Conservation (phyloP, 2,888 invertebrate species). For the Aricia artaxerxes region DNA sequence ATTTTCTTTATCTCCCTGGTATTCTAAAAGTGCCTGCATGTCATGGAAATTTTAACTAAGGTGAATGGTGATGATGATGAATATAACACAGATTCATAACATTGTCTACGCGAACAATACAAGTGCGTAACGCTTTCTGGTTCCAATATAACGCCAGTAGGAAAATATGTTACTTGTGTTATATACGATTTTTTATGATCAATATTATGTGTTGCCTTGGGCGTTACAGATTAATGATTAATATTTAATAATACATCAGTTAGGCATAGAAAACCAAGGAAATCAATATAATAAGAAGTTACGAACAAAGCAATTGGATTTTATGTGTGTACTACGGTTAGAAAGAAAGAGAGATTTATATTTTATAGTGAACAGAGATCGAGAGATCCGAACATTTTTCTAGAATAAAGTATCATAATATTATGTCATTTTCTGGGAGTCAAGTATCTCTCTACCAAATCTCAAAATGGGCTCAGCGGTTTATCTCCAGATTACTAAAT, state of each 20-base stretch:
- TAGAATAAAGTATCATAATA: too few species aligned
- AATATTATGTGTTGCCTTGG: not conserved
- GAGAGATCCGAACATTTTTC: not conserved
- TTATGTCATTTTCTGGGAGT: too few species aligned
- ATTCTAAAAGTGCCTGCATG: too few species aligned
- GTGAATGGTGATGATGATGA: not conserved
- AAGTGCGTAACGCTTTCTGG: slow-evolving; percentile 29
- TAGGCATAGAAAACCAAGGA: not conserved
- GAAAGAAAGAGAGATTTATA: not conserved
- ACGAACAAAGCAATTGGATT: not conserved
- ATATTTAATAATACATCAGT: not conserved
- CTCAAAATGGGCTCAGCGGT: too few species aligned
- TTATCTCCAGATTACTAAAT: too few species aligned
- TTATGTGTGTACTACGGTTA: not conserved
- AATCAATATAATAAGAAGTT: not conserved
- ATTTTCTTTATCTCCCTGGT: too few species aligned
- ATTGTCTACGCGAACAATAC: slow-evolving; percentile 25
- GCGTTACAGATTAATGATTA: not conserved
- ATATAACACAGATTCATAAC: slow-evolving; percentile 13
- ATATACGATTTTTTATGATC: not conserved
- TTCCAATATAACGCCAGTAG: slow-evolving; percentile 12
- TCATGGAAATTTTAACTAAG: too few species aligned
- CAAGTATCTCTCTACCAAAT: too few species aligned
- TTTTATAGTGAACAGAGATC: not conserved
- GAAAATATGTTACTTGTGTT: not conserved